These are phyloP conservation scores for Plecturocebus donacophilus DNA, from an alignment of 2,113 vertebrate genomes.

Conservation along the genomic window DNA sequence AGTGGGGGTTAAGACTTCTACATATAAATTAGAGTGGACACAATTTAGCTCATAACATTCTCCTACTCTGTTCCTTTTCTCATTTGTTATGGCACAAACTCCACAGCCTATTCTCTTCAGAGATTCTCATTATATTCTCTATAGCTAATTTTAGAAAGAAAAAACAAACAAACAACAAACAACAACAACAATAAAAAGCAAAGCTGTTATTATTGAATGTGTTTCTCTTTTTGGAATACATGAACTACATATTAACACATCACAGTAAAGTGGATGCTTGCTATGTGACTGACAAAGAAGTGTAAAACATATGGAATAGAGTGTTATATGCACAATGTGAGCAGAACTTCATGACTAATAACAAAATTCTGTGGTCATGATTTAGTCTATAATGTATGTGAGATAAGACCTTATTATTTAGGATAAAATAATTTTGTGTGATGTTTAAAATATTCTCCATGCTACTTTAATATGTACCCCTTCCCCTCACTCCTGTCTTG, in stretches of 20 bases:
- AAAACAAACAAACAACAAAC: not conserved
- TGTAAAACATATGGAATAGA: not conserved
- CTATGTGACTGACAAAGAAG: not conserved
- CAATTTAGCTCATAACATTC: not conserved
- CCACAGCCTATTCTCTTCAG: not conserved
- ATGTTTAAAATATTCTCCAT: not conserved
- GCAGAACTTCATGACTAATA: not conserved
- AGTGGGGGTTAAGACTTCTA: not conserved
- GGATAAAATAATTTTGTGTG: not conserved
- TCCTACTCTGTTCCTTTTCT: not conserved
- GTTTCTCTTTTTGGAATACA: slow-evolving; percentile 6
- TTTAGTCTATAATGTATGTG: not conserved
- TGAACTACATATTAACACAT: not conserved
- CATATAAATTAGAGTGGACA: not conserved
- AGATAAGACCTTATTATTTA: slow-evolving; percentile 19
- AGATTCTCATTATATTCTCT: not conserved
- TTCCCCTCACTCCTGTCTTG: not conserved
- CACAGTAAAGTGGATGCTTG: not conserved
- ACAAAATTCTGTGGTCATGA: not conserved
- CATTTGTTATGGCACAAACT: not conserved
- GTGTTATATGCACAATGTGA: not conserved
- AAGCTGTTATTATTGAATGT: not conserved
- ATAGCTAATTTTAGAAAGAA: not conserved
- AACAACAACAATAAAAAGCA: too few relatives aligned
- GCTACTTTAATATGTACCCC: not conserved